phyloP scores from a whole-genome alignment of 2,888 invertebrate genomes.

The Drosophila paranaensis region DNA sequence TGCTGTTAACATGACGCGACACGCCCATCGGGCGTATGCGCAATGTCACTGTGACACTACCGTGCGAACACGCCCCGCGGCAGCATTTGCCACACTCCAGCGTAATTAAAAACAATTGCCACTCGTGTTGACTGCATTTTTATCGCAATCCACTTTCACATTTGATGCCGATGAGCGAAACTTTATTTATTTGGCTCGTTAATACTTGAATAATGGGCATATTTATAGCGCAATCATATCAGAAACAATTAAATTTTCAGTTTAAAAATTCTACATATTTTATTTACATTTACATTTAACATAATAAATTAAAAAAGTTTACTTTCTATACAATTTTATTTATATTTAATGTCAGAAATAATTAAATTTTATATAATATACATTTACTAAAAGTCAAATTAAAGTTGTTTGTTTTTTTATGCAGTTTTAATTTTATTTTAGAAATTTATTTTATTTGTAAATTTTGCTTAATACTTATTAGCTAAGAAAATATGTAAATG shows the following conservation, averaged over 20 bases:
- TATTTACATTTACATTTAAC: too few relatives aligned
- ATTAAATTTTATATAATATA: too few relatives aligned
- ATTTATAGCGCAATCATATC: neutral
- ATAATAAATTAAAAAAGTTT: too few relatives aligned
- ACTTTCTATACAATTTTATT: too few relatives aligned
- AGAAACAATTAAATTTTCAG: neutral
- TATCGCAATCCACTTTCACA: conserved; percentile 14
- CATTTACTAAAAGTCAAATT: too few relatives aligned
- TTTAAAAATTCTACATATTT: too few relatives aligned
- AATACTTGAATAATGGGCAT: neutral
- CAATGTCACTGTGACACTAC: conserved; percentile 40
- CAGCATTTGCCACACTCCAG: neutral
- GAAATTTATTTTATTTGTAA: neutral
- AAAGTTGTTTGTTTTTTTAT: neutral
- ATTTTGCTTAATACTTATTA: neutral
- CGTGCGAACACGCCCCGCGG: conserved; percentile 9
- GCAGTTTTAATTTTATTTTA: neutral
- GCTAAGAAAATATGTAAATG: neutral
- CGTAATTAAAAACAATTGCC: conserved; percentile 46
- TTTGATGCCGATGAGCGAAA: conserved; percentile 11
- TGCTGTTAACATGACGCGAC: conserved; percentile 20
- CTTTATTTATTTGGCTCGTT: neutral
- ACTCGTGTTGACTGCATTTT: conserved; percentile 15
- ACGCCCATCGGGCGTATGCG: conserved; percentile 50
- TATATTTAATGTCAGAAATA: too few relatives aligned